phyloP scores from a whole-genome alignment of 1,140 invertebrate species.

The Araneus ventricosus region DNA sequence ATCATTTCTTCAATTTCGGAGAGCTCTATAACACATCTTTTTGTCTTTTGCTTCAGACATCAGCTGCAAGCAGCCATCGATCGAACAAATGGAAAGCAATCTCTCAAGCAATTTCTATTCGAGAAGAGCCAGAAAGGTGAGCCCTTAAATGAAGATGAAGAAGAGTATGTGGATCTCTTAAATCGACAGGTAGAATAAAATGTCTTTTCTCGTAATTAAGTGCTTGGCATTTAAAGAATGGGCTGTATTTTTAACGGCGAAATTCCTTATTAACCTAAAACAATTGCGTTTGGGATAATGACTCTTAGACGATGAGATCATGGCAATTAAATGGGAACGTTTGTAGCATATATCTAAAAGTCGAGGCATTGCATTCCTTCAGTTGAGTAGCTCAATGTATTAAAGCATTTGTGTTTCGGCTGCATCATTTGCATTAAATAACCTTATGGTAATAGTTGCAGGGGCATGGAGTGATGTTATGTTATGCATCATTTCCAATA shows the following conservation, averaged over 20 bases:
- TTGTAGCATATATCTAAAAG: too few relatives aligned
- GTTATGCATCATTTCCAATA: too few relatives aligned
- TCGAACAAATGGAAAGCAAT: slow-evolving; percentile 55
- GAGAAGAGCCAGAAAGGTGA: slow-evolving; percentile 79
- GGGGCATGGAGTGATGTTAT: too few relatives aligned
- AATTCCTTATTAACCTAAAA: not conserved
- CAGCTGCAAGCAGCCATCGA: slow-evolving; percentile 57
- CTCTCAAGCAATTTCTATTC: slow-evolving; percentile 79
- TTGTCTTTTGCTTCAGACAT: slow-evolving; percentile 16
- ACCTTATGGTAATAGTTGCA: too few relatives aligned
- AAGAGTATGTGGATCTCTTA: slow-evolving; percentile 81
- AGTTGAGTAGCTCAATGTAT: too few relatives aligned
- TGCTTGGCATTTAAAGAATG: slow-evolving; percentile 2
- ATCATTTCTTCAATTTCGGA: too few relatives aligned
- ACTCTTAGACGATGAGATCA: too few relatives aligned
- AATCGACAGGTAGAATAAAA: slow-evolving; percentile 79
- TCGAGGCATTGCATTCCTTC: too few relatives aligned
- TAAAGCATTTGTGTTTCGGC: too few relatives aligned
- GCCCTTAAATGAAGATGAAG: slow-evolving; percentile 80
- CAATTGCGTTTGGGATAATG: not conserved
- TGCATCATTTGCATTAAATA: too few relatives aligned
- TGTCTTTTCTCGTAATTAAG: too few relatives aligned
- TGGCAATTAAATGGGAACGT: not conserved
- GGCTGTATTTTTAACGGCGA: not conserved
- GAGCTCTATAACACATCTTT: too few relatives aligned